These are phyloP conservation scores for Bemisia tabaci DNA, from an alignment of 1,140 invertebrate genomes.

Conservation along the genomic window DNA sequence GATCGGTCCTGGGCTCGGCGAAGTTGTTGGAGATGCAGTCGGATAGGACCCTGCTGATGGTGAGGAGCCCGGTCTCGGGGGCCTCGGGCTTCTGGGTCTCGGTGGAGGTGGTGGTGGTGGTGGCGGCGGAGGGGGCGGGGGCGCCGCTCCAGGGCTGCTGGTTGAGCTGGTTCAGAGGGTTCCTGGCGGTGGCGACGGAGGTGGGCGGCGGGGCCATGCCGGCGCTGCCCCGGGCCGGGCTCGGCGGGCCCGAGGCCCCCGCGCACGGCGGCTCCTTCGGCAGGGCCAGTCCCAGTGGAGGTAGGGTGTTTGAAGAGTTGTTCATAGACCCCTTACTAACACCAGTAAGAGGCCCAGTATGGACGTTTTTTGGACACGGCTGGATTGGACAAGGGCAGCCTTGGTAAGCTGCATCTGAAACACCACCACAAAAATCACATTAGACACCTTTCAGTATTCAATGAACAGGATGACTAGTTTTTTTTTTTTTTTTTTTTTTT, in stretches of 20 bases:
- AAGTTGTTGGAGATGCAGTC: neutral
- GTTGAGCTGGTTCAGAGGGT: conserved; percentile 12
- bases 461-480: too few relatives aligned
- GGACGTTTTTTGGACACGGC: conserved; percentile 91
- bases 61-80: conserved; percentile 19
- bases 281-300: conserved; percentile 46
- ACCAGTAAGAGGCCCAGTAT: conserved; percentile 92
- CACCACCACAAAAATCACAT: too few relatives aligned
- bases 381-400: conserved; percentile 74
- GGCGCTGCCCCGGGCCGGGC: conserved; percentile 46
- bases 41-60: conserved; percentile 22
- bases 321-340: conserved; percentile 47
- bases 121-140: neutral
- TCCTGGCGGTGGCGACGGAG: conserved; percentile 27
- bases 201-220: conserved; percentile 36
- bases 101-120: neutral
- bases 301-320: conserved; percentile 29
- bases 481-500: too few relatives aligned
- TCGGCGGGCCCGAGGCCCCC: conserved; percentile 45
- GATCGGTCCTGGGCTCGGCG: neutral
- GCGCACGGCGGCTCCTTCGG: conserved; percentile 39
- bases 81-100: neutral
- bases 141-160: neutral
- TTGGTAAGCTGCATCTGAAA: conserved; percentile 42
- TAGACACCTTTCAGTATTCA: too few relatives aligned